Evolutionary conservation across 2,797 vertebrate genomes (phyloP).

Genomic region (Thalassophryne amazonica): DNA sequence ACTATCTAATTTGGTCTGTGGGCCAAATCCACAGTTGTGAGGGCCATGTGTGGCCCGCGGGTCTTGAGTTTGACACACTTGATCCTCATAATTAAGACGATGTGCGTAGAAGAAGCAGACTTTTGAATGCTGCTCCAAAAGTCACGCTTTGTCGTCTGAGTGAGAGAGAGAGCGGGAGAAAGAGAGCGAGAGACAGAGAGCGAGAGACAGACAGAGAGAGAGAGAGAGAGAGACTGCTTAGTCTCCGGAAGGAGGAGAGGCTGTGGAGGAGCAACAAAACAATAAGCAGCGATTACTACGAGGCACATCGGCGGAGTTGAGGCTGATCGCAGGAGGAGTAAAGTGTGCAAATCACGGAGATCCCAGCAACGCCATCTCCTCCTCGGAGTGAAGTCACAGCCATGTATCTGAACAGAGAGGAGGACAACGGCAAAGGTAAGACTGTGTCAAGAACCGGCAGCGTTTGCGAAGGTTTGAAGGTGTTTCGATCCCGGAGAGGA

Average conservation of each 20-base stretch:
- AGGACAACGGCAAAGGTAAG: slow-evolving; percentile 81
- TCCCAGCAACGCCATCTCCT: slow-evolving; percentile 49
- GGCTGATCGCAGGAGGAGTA: slow-evolving; percentile 57
- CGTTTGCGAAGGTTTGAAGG: slow-evolving; percentile 54
- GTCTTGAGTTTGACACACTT: too few relatives aligned
- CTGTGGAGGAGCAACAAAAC: slow-evolving; percentile 77
- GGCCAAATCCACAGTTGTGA: too few relatives aligned
- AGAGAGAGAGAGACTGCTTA: slow-evolving; percentile 57
- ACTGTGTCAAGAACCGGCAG: slow-evolving; percentile 37
- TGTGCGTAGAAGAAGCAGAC: slow-evolving; percentile 19
- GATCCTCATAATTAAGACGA: too few relatives aligned
- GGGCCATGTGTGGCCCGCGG: too few relatives aligned
- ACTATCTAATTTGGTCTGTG: too few relatives aligned
- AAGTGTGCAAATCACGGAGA: slow-evolving; percentile 37
- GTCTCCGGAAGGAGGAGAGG: slow-evolving; percentile 76
- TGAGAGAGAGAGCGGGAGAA: slow-evolving; percentile 34
- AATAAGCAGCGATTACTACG: slow-evolving; percentile 74
- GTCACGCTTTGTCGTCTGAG: slow-evolving; percentile 53
- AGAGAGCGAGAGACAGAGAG: slow-evolving; percentile 23
- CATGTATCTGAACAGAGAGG: slow-evolving; percentile 86
- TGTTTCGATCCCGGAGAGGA: slow-evolving; percentile 58
- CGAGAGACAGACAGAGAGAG: slow-evolving; percentile 14
- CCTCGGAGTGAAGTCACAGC: slow-evolving; percentile 66
- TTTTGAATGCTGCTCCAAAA: slow-evolving; percentile 43
- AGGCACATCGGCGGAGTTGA: slow-evolving; percentile 62